Evolutionary conservation across 2,113 vertebrate genomes (phyloP).

Genomic region (Danionella cerebrum): DNA sequence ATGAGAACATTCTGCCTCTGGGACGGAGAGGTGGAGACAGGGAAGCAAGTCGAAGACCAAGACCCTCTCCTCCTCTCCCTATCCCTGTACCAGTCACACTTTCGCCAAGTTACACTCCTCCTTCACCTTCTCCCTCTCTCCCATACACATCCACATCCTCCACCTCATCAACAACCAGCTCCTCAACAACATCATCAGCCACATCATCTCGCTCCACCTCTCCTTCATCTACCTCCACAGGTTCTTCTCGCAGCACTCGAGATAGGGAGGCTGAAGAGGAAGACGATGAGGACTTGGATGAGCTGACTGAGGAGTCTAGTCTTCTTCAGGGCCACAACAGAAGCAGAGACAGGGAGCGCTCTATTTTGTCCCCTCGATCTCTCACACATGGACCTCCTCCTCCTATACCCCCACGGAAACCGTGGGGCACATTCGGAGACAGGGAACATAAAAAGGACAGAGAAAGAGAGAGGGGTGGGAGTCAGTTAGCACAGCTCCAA

Average conservation of each 20-base stretch:
- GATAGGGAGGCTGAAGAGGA: constrained; percentile 59
- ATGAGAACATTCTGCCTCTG: constrained; percentile 68
- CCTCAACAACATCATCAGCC: constrained; percentile 62
- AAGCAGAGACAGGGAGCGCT: constrained; percentile 59
- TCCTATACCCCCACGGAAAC: constrained; percentile 70
- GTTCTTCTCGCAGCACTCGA: constrained; percentile 64
- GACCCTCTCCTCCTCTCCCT: constrained; percentile 68
- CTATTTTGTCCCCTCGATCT: constrained; percentile 60
- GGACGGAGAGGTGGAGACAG: constrained; percentile 70
- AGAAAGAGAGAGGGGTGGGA: constrained; percentile 62
- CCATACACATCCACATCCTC: constrained; percentile 64
- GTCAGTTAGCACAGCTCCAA: constrained; percentile 68
- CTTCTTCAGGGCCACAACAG: constrained; percentile 61
- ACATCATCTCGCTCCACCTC: constrained; percentile 67
- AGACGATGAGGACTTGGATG: constrained; percentile 64
- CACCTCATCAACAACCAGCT: constrained; percentile 55
- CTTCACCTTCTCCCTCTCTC: constrained; percentile 65
- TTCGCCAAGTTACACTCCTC: constrained; percentile 66
- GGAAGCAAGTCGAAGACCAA: constrained; percentile 62
- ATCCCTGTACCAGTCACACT: constrained; percentile 70
- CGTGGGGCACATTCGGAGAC: constrained; percentile 59
- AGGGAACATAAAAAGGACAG: constrained; percentile 56
- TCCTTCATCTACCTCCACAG: constrained; percentile 62
- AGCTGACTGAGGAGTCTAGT: constrained; percentile 69
- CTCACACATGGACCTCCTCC: constrained; percentile 67